These are phyloP conservation scores for Drosophila santomea DNA, from an alignment of 1,140 invertebrate species.

Conservation along the genomic window DNA sequence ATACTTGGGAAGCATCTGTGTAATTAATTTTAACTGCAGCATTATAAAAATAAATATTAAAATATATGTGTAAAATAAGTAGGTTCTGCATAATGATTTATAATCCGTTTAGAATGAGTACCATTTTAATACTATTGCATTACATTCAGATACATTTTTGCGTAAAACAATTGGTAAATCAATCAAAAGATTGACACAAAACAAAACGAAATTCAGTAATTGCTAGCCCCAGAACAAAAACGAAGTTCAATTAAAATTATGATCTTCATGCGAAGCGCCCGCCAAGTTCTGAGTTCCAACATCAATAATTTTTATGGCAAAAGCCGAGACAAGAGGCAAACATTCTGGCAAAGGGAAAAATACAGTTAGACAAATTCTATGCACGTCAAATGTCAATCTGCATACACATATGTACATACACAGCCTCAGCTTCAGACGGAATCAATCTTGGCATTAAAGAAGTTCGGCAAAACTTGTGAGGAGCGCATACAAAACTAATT, in stretches of 20 bases:
- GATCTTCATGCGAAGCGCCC: constrained; percentile 11
- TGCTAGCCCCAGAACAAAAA: constrained; percentile 20
- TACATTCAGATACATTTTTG: not conserved
- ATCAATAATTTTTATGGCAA: constrained; percentile 38
- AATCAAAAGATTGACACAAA: constrained; percentile 23
- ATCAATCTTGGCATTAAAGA: constrained; percentile 78
- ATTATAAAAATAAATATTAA: not conserved
- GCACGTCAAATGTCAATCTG: constrained; percentile 81
- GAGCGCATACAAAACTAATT: constrained; percentile 79
- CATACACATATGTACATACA: constrained; percentile 40
- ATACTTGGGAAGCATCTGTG: not conserved
- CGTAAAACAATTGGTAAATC: constrained; percentile 20
- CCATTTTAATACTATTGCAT: not conserved
- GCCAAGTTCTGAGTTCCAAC: constrained; percentile 19
- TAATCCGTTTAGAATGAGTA: not conserved
- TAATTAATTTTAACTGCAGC: constrained; percentile 6
- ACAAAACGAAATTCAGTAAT: constrained; percentile 18
- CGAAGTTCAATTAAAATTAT: constrained; percentile 10
- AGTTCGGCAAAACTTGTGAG: constrained; percentile 69
- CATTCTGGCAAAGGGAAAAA: constrained; percentile 57
- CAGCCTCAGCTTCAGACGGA: constrained; percentile 47
- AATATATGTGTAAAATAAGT: not conserved
- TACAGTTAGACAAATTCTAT: constrained; percentile 82
- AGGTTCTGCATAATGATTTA: not conserved
- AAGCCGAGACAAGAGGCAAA: constrained; percentile 36